Evolutionary conservation across 2,113 vertebrate species (phyloP), one percentile per base, ranked within the genome.

Genomic region (Neomonachus schauinslandi): DNA sequence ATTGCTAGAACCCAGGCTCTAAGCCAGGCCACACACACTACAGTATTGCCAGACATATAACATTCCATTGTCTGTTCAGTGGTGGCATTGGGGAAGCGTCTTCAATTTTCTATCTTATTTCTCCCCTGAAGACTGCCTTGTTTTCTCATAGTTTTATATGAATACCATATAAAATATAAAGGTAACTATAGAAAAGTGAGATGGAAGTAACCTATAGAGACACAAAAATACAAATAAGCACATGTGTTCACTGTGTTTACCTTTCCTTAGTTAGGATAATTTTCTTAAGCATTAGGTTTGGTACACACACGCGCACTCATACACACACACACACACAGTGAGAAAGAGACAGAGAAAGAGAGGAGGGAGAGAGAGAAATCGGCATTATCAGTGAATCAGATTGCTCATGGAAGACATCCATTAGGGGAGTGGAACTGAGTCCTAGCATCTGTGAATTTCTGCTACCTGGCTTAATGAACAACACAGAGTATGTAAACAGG

Each of bases 71-170:
- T 39, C 7, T 72, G 22, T 76, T 79, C 53, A 72, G 4, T 49
- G 19, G 33, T 77, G n/a, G 7, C 28, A 15, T 3, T 87, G 61
- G 9, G 19, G 16, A n/a, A n/a, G 1, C 5, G 4, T 39, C 21
- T 72, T 65, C 10, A 93, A 79, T 12, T 28, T 53, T 63, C n/a
- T 69, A 24, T 46, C 10, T 2, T 4, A 39, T 91, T 95, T 53
- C 33, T 94, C 84, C 22, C 42, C 39, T 89, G 28, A 74, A 91
- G 61, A 3, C 8, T 51, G 63, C 53, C 46, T 51, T 88, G n/a
- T 80, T 79, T 91, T 21, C 92, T 93, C 14, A 57, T 24, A 33
- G 55, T 88, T 94, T 53, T 72, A 42, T 39, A 28, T 61, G 65
- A 93, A 19, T 33, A 26, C 8, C 5, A 67, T 28, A 39, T 59